Percentiles rank a stretch among this genome's conserved stretches.
Conservation (phyloP, 2,113 vertebrate species). For the Cricetomys ansorgei region DNA sequence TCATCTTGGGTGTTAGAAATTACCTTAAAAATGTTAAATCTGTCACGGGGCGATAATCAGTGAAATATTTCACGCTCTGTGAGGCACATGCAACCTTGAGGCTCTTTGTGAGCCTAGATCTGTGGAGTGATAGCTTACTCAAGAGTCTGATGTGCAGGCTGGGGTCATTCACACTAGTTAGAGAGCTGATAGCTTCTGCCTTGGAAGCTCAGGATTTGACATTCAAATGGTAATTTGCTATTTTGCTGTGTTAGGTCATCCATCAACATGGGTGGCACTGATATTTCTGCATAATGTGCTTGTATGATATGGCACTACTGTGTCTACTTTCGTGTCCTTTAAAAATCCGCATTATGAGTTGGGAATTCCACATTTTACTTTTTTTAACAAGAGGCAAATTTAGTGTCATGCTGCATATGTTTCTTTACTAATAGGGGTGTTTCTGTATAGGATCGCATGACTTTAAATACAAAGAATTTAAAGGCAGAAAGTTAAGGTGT, state of each 20-base stretch:
- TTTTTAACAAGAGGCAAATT: background rate
- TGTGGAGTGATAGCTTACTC: slow-evolving; percentile 58
- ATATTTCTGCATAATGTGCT: slow-evolving; percentile 53
- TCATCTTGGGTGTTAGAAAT: slow-evolving; percentile 62
- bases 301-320: background rate
- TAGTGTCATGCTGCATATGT: background rate
- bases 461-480: background rate
- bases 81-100: slow-evolving; percentile 68
- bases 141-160: slow-evolving; percentile 29
- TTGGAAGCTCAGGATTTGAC: slow-evolving; percentile 72
- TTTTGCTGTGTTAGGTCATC: slow-evolving; percentile 49
- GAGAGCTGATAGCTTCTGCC: slow-evolving; percentile 63
- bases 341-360: background rate
- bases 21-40: slow-evolving; percentile 76
- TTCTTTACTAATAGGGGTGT: background rate
- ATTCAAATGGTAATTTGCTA: slow-evolving; percentile 61
- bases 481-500: background rate
- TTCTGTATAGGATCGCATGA: background rate
- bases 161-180: slow-evolving; percentile 58
- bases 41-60: slow-evolving; percentile 62
- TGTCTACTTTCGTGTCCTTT: background rate
- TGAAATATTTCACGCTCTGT: slow-evolving; percentile 62
- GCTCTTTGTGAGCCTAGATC: slow-evolving; percentile 41
- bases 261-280: slow-evolving; percentile 43
- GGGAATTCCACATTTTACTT: background rate